Base-by-base conservation (phyloP, 92 coral and sea anemone species). In the Virgularia gustaviana region DNA sequence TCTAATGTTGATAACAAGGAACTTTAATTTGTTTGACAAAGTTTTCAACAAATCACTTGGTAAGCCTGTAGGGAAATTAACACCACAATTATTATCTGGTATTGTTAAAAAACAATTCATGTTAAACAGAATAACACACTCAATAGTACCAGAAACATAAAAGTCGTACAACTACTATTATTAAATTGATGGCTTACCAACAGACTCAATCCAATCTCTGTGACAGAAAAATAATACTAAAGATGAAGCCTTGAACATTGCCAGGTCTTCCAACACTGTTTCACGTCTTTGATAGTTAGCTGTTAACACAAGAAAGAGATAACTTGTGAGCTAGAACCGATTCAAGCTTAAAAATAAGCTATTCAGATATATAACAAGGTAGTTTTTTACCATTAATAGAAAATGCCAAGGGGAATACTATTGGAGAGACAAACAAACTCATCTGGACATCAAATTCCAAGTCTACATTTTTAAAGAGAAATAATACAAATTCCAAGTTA, bases 221-320 rank as follows among this genome's bases (percentile, higher is more conserved):
- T 92, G 98, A 75, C 96, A 92, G 67, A 92, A 92, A 59, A 92
- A 92, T 45, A 92, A 81, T 18, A 92, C 58, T 38, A 87, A 75
- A 2, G 90, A 84, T 11, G 96, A 91, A 45, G 94, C 92, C 74
- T 92, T 92, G 59, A 92, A 92, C 75, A 89, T 71, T 12, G 98
- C 98, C 36, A 92, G 67, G 71, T 92, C 98, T 78, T 92, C 98
- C 41, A 92, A 68, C 20, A 92, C 98, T 65, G 85, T 85, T 39
- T 92, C 98, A 28, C 98, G 83, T n/a, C 98, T 84, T 70, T 92
- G 98, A 65, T 89, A 92, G 75, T 92, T 96, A 70, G 98, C 98
- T 92, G 74, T 12, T 20, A 62, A 4, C 42, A 42, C n/a, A 51
- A 37, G 33, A 49, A 6, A 30, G n/a, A n/a, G n/a, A n/a, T n/a